These are phyloP conservation scores for Tenthredo amoena DNA, from an alignment of 2,888 invertebrate genomes.

Conservation along the genomic window DNA sequence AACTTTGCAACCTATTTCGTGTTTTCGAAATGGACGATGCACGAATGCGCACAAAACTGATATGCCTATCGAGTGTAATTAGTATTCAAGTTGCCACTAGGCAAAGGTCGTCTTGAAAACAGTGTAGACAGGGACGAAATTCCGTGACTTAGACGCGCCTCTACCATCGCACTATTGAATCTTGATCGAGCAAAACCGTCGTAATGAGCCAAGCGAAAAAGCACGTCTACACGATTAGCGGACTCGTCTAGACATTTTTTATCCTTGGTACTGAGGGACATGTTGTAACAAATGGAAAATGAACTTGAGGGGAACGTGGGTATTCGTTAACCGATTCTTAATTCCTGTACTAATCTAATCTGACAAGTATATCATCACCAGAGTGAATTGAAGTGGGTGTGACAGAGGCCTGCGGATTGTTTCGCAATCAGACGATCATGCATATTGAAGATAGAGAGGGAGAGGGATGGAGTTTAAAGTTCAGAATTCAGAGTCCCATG, in stretches of 20 bases:
- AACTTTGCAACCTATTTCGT: not conserved
- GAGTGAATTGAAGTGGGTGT: not conserved
- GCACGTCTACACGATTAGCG: not conserved
- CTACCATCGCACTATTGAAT: not conserved
- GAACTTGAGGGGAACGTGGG: not conserved
- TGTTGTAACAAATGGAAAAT: not conserved
- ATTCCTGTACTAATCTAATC: not conserved
- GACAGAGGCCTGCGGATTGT: not conserved
- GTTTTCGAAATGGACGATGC: not conserved
- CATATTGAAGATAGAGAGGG: not conserved
- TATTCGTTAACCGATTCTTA: not conserved
- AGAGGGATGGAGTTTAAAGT: not conserved
- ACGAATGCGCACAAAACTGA: not conserved
- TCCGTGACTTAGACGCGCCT: not conserved
- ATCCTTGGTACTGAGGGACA: not conserved
- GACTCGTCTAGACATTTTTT: not conserved
- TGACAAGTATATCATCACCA: not conserved
- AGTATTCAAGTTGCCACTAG: not conserved
- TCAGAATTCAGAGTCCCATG: constrained; percentile 25
- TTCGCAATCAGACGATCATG: not conserved
- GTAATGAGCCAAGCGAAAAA: not conserved
- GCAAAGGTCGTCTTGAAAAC: not conserved
- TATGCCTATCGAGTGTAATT: not conserved
- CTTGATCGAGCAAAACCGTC: not conserved
- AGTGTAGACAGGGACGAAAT: not conserved